phyloP scores from a whole-genome alignment of 2,797 vertebrate genomes.

The Rhinichthys osculus region DNA sequence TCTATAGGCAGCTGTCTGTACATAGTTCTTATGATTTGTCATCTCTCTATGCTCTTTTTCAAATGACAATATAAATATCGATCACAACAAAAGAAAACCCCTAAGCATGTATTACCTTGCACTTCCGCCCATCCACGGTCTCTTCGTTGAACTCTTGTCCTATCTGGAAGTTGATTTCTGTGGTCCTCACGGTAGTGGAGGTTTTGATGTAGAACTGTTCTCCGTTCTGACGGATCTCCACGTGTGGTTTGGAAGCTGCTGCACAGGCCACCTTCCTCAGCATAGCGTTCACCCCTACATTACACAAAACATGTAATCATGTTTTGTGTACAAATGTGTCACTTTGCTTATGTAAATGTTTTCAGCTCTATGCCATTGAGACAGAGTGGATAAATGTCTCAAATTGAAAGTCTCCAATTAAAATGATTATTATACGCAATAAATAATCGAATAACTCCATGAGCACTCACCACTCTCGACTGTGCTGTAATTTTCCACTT shows the following conservation, averaged over 20 bases:
- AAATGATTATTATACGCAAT: conserved; percentile 1
- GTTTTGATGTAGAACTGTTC: conserved; percentile 98
- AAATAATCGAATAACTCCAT: conserved; percentile 20
- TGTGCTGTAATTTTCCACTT: conserved; percentile 22
- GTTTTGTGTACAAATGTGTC: background rate
- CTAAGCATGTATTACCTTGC: conserved; percentile 82
- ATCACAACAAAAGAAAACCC: background rate
- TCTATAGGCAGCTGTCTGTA: background rate
- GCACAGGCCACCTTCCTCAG: conserved; percentile 91
- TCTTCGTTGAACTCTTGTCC: conserved; percentile 95
- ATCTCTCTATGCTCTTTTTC: background rate
- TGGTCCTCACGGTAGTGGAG: conserved; percentile 94
- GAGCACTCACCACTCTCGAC: conserved; percentile 3
- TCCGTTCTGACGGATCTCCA: conserved; percentile 93
- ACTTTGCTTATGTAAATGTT: background rate
- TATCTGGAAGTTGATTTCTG: conserved; percentile 92
- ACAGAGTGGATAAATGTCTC: background rate
- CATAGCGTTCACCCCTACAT: conserved; percentile 92
- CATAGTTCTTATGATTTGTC: background rate
- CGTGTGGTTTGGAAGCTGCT: conserved; percentile 93
- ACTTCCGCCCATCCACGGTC: conserved; percentile 95
- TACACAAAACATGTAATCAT: conserved; percentile 6
- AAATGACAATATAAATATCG: background rate
- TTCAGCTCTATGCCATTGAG: background rate
- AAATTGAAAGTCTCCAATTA: conserved; percentile 7